phyloP scores from a whole-genome alignment of 2,113 vertebrate species.

The Podarcis muralis region DNA sequence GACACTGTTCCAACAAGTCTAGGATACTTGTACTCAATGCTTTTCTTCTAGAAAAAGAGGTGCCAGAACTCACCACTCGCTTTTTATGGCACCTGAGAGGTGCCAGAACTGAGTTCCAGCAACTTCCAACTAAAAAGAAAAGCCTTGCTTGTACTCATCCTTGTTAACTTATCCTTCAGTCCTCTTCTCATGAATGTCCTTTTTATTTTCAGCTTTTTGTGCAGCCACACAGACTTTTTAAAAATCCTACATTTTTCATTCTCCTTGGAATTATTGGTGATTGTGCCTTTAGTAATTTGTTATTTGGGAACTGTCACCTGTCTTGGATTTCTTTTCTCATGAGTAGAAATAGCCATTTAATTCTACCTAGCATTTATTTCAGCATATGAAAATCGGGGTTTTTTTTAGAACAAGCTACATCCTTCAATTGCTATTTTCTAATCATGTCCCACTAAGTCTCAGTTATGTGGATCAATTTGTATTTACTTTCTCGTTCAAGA shows the following conservation, averaged over 20 bases:
- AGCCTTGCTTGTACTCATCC: too few relatives aligned
- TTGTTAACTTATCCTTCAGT: not conserved
- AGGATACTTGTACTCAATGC: too few relatives aligned
- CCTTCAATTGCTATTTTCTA: not conserved
- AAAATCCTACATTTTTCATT: not conserved
- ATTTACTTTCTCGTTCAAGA: too few relatives aligned
- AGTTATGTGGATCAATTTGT: too few relatives aligned
- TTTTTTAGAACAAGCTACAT: not conserved
- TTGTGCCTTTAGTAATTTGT: not conserved
- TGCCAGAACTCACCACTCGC: too few relatives aligned
- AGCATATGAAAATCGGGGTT: not conserved
- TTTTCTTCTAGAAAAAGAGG: too few relatives aligned
- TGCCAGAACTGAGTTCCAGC: too few relatives aligned
- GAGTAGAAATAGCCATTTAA: not conserved
- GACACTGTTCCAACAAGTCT: too few relatives aligned
- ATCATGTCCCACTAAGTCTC: too few relatives aligned
- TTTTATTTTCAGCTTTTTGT: not conserved
- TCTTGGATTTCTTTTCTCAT: not conserved
- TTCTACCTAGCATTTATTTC: not conserved
- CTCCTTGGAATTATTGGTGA: not conserved
- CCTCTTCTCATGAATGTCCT: not conserved
- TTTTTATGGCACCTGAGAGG: too few relatives aligned
- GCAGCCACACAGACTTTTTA: not conserved
- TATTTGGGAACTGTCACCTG: not conserved
- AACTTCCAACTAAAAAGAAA: too few relatives aligned